Percentiles rank a stretch among this genome's conserved stretches.
Conservation (phyloP, 2,797 vertebrate genomes). For the Galaxias olidus region DNA sequence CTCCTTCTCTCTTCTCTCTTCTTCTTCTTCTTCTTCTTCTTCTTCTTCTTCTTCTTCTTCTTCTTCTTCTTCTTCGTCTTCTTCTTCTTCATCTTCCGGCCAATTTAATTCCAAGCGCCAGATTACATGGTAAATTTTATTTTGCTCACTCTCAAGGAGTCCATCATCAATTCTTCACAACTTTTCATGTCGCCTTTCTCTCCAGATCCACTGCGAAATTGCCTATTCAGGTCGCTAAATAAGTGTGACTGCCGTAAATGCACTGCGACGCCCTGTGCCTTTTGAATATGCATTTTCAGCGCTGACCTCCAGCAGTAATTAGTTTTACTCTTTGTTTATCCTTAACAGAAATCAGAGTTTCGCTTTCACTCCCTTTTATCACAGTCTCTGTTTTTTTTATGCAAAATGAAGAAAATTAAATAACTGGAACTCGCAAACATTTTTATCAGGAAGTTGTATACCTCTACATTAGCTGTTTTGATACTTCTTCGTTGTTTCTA, state of each 20-base stretch:
- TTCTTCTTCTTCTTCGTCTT: slow-evolving; percentile 58
- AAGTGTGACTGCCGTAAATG: slow-evolving; percentile 76
- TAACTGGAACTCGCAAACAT: slow-evolving; percentile 14
- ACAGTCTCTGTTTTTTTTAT: slow-evolving; percentile 44
- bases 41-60: too few species aligned
- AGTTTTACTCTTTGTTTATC: slow-evolving; percentile 77
- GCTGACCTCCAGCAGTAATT: slow-evolving; percentile 81
- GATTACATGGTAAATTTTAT: slow-evolving; percentile 86
- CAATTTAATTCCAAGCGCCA: slow-evolving; percentile 78
- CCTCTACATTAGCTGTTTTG: slow-evolving; percentile 6
- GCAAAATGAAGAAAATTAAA: slow-evolving; percentile 15
- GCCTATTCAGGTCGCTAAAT: slow-evolving; percentile 79
- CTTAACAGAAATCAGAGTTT: slow-evolving; percentile 61
- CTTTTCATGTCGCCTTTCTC: slow-evolving; percentile 79
- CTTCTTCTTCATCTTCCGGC: slow-evolving; percentile 59
- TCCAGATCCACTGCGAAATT: slow-evolving; percentile 76
- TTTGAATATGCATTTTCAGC: slow-evolving; percentile 70
- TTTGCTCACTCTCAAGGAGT: slow-evolving; percentile 75
- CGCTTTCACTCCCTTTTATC: slow-evolving; percentile 45
- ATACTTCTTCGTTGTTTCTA: background rate
- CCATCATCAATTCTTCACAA: slow-evolving; percentile 82
- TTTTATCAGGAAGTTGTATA: background rate
- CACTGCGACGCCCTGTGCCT: slow-evolving; percentile 60
- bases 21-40: too few species aligned
- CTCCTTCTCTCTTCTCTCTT: too few species aligned